Evolutionary conservation across 2,113 vertebrate genomes (phyloP).

Genomic region (Hypocryptadius cinnamomeus): DNA sequence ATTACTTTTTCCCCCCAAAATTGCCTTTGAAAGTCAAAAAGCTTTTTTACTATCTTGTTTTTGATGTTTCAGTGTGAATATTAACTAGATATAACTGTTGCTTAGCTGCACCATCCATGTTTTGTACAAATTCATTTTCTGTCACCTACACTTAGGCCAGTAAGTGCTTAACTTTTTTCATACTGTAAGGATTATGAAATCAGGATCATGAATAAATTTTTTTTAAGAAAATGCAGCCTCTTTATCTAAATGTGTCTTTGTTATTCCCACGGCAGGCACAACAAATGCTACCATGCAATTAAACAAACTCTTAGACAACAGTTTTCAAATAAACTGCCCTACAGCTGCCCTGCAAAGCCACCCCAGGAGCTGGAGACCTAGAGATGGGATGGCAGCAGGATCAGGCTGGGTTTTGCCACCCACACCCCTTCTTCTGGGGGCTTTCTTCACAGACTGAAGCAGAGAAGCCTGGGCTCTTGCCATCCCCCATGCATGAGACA

Average conservation of each 20-base stretch:
- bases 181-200: constrained; percentile 38
- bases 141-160: neutral
- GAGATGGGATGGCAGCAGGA: neutral
- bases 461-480: neutral
- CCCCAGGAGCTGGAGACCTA: neutral
- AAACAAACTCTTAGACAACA: neutral
- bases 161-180: neutral
- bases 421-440: neutral
- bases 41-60: neutral
- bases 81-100: neutral
- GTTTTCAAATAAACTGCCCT: neutral
- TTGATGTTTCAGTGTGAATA: neutral
- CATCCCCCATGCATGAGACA: neutral
- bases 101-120: neutral
- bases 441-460: neutral
- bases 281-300: neutral
- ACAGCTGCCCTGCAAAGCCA: neutral
- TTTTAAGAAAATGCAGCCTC: constrained; percentile 1
- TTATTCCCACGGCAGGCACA: neutral
- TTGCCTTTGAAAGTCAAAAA: neutral
- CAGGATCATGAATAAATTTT: constrained; percentile 26
- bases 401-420: neutral
- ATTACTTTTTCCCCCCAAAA: neutral
- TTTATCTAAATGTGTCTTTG: constrained; percentile 15
- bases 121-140: neutral